phyloP scores from a whole-genome alignment of 2,888 invertebrate species.

The Clunio marinus region DNA sequence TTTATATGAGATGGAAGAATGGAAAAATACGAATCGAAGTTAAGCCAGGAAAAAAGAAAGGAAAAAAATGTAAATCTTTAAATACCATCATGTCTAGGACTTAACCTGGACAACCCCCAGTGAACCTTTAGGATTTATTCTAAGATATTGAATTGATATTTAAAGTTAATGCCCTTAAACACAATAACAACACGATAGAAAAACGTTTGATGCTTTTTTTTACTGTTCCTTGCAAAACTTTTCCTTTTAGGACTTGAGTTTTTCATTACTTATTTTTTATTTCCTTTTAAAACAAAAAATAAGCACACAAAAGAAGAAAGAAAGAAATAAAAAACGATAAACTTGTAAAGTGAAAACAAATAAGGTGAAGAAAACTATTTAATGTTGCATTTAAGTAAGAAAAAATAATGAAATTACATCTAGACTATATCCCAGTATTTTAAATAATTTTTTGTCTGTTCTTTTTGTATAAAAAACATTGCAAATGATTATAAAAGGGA shows the following conservation, averaged over 20 bases:
- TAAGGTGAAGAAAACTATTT: background rate
- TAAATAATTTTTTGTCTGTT: constrained; percentile 20
- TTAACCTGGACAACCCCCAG: constrained; percentile 28
- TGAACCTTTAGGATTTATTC: constrained; percentile 25
- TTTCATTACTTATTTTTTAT: background rate
- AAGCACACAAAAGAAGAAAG: no score
- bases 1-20: background rate
- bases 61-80: constrained; percentile 32
- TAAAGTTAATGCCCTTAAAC: constrained; percentile 27
- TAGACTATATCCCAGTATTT: constrained; percentile 33
- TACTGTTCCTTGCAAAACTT: background rate
- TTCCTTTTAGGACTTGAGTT: background rate
- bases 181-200: no score
- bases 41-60: constrained; percentile 15
- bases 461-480: constrained; percentile 24
- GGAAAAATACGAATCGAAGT: no score
- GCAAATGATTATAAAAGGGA: background rate
- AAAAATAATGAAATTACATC: background rate
- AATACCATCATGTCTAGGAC: constrained; percentile 18
- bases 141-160: constrained; percentile 33
- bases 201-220: background rate
- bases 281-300: no score
- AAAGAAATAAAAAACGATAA: background rate
- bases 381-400: constrained; percentile 31
- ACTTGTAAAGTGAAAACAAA: constrained; percentile 26